Evolutionary conservation across 2,888 invertebrate genomes (phyloP), one percentile per base, ranked within the genome.

Genomic region (Andrena praecox): DNA sequence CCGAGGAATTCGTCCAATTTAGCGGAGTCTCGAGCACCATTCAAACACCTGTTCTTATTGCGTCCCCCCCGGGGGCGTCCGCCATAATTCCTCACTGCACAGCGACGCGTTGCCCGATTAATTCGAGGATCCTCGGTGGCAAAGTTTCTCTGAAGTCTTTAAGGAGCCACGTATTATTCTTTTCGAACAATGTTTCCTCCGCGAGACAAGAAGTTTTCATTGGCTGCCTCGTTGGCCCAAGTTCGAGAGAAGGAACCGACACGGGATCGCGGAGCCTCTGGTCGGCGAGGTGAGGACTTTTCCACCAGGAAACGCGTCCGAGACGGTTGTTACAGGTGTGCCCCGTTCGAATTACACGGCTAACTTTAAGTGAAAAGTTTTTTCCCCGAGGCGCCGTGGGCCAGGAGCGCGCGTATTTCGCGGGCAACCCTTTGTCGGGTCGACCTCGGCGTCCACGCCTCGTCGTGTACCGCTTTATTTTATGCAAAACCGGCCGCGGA

Each of bases 291-390:
- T 20, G 59, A 73, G 42, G 42, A 73, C 63, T 66, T 60, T 77
- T 16, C 29, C n/a, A 2, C 42, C 31, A 8, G 54, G 63, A 35
- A 42, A 76, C 63, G 42, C 33, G 31, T n/a, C 27, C 24, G 29
- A 59, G 54, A 33, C 80, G 60, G 74, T 54, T 80, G 56, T 52
- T 48, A 35, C 67, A 70, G 67, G 75, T 24, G 56, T 31, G 64
- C 56, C 56, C 64, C 59, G 60, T 52, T 70, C 80, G 81, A 79
- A 79, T 81, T 74, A 81, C 24, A 54, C 59, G 69, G 42, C 52
- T 42, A 81, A 80, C 80, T 81, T 81, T 67, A 66, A 74, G 70
- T 66, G 80, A 81, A 81, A 80, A 80, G 60, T 80, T 80, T 63
- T 73, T 31, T 68, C 70, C 24, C 24, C 10, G 12, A 27, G 33